phyloP scores from a whole-genome alignment of 1,140 invertebrate species.

The Megalopta genalis region DNA sequence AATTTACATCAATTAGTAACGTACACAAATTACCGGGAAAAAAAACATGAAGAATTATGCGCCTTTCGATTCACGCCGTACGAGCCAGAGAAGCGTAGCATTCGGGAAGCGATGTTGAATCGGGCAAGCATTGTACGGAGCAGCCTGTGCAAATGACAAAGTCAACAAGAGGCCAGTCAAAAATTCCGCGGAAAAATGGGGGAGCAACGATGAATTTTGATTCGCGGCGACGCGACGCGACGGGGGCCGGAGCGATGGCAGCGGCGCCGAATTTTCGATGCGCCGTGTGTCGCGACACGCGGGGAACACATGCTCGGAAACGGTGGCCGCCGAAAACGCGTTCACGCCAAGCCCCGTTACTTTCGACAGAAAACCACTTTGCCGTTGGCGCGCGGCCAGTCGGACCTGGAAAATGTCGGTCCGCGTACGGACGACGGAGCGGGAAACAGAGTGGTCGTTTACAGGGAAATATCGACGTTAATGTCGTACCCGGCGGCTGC shows the following conservation, averaged over 20 bases:
- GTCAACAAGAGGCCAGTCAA: too few species aligned
- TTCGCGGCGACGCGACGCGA: background rate
- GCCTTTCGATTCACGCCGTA: too few species aligned
- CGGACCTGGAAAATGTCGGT: constrained; percentile 37
- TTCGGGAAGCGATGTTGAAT: too few species aligned
- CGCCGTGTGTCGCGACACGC: constrained; percentile 8
- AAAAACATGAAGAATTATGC: too few species aligned
- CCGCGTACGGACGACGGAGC: background rate
- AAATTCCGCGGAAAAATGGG: background rate
- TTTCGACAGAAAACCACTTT: constrained; percentile 45
- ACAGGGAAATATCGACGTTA: constrained; percentile 56
- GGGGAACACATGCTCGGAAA: background rate
- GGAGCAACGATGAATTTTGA: background rate
- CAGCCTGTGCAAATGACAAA: too few species aligned
- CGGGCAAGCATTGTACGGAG: too few species aligned
- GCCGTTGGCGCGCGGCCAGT: constrained; percentile 29
- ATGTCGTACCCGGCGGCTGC: constrained; percentile 48
- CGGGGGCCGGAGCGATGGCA: background rate
- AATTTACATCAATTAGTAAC: too few species aligned
- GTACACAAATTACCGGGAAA: too few species aligned
- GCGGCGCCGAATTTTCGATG: constrained; percentile 5
- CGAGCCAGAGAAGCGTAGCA: too few species aligned
- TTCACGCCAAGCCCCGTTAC: constrained; percentile 43
- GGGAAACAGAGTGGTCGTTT: constrained; percentile 39
- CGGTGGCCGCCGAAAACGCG: constrained; percentile 26